Base-by-base conservation (phyloP, 2,888 invertebrate genomes). In the Augiades crinisus region DNA sequence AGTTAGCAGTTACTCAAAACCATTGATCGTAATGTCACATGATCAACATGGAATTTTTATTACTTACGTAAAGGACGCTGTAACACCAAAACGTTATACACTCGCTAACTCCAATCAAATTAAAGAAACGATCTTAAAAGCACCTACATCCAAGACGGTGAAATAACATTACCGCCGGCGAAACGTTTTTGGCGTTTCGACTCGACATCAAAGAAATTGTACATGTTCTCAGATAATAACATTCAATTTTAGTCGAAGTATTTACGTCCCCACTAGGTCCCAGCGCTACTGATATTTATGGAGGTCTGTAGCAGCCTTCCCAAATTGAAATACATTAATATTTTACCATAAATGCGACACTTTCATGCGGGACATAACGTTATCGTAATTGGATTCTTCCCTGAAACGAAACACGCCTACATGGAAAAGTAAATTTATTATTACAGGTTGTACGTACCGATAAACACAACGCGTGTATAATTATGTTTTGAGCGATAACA, bases 241-340 rank as follows among this genome's bases (percentile, higher is more conserved):
- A 85, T 86, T 86, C 82, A 86, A 87, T 87, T 84, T 81, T 72
- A 81, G 78, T 72, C 74, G 78, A 77, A 78, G 81, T 86, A 86
- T 86, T 87, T 86, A 87, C 77, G 78, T 74, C 72, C 70, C 76
- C 76, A 68, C 70, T 71, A 75, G 76, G 75, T 72, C 72, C 75
- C 73, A 69, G 62, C 77, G 75, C 78, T 72, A 73, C 75, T 72
- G 78, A 84, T 88, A 88, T 89, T 89, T 89, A 89, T 88, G 81
- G 82, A 81, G 87, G 88, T 88, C 81, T 84, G 77, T 78, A 80
- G 78, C 79, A 80, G 78, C 78, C 79, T 78, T 72, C 74, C 84
- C 85, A 86, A 89, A 89, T 88, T 89, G 88, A 88, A 89, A 89
- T 86, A 88, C 86, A 89, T 89, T 89, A 87, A 89, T 89, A 89